Evolutionary conservation across 2,888 invertebrate genomes (phyloP).

Genomic region (Mamestra brassicae): DNA sequence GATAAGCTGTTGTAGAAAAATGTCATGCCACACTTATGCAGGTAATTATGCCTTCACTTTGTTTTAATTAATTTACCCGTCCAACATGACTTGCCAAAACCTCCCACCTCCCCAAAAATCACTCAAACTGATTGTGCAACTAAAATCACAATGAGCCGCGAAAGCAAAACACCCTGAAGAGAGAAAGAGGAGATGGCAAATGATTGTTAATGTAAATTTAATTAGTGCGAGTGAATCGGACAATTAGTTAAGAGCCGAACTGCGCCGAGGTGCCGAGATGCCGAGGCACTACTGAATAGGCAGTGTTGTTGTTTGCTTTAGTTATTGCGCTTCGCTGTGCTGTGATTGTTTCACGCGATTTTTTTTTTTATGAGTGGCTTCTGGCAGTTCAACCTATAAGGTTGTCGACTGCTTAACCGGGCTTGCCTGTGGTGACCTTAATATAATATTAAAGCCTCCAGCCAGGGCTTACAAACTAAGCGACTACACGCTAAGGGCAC

Average conservation of each 20-base stretch:
- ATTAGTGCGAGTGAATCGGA: constrained; percentile 61
- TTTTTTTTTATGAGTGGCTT: too few relatives aligned
- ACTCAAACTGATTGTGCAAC: constrained; percentile 13
- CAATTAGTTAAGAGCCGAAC: constrained; percentile 57
- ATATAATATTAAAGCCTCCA: too few relatives aligned
- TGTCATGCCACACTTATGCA: too few relatives aligned
- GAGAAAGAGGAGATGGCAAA: constrained; percentile 20
- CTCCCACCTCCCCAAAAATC: not conserved
- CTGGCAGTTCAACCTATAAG: too few relatives aligned
- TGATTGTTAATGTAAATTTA: constrained; percentile 59
- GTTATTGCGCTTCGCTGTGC: constrained; percentile 13
- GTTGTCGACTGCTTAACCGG: too few relatives aligned
- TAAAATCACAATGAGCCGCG: constrained; percentile 42
- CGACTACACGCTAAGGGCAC: too few relatives aligned
- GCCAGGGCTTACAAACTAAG: too few relatives aligned
- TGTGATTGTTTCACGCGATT: constrained; percentile 3
- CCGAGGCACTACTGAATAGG: constrained; percentile 9
- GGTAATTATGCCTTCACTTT: too few relatives aligned
- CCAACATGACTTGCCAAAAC: not conserved
- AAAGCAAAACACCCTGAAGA: constrained; percentile 38
- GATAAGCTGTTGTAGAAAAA: too few relatives aligned
- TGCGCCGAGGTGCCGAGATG: not conserved
- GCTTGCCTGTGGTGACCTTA: too few relatives aligned
- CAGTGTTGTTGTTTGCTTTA: constrained; percentile 33
- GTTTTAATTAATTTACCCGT: not conserved